These are phyloP conservation scores for Clarias laeviceps DNA, from an alignment of 2,797 vertebrate species.

Conservation along the genomic window DNA sequence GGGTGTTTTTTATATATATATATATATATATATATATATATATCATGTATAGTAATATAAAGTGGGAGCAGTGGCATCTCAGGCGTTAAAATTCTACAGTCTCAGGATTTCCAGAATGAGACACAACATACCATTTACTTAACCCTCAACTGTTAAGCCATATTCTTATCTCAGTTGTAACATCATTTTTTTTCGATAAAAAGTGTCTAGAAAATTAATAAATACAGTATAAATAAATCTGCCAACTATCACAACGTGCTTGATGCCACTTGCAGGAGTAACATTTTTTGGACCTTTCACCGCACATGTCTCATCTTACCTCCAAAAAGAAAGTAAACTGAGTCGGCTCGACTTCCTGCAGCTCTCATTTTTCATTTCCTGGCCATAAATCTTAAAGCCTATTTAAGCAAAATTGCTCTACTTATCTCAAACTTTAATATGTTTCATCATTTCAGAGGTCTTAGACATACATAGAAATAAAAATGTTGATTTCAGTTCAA, in stretches of 20 bases:
- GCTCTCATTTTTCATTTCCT: constrained; percentile 45
- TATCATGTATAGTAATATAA: not conserved
- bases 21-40: too few relatives aligned
- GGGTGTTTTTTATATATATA: not conserved
- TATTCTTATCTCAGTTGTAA: not conserved
- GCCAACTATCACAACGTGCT: not conserved
- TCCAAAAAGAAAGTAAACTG: not conserved
- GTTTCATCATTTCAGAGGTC: not conserved
- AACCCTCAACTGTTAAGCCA: not conserved
- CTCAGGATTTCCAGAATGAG: not conserved
- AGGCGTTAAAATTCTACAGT: not conserved
- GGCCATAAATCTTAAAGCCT: constrained; percentile 24
- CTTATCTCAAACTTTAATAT: constrained; percentile 23
- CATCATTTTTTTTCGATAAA: not conserved
- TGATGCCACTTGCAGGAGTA: not conserved
- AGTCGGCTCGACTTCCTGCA: constrained; percentile 23
- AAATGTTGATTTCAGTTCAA: not conserved
- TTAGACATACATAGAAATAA: not conserved
- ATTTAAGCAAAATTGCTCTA: constrained; percentile 1
- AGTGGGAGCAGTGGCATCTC: not conserved
- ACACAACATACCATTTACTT: not conserved
- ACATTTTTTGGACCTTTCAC: not conserved
- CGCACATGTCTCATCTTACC: not conserved
- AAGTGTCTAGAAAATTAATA: not conserved
- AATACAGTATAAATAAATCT: not conserved